These are phyloP conservation scores for Siphamia tubifer DNA, from an alignment of 2,113 vertebrate species.

Conservation along the genomic window DNA sequence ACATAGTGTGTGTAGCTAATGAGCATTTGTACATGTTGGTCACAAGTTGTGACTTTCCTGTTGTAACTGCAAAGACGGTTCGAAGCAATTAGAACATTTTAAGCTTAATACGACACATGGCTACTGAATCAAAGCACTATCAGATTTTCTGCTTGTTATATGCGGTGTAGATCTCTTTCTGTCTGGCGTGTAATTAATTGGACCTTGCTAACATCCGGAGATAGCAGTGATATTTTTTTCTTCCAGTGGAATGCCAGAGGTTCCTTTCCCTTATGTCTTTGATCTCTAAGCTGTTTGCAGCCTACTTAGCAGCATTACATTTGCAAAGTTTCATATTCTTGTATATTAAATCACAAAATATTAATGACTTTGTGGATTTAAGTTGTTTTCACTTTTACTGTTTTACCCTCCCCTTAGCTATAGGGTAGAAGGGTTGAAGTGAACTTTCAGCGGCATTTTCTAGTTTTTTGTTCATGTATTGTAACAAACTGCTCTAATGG, in stretches of 20 bases:
- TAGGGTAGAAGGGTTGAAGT: neutral
- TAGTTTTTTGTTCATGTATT: neutral
- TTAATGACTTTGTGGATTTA: too few relatives aligned
- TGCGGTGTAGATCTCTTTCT: neutral
- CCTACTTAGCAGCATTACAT: neutral
- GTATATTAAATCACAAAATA: too few relatives aligned
- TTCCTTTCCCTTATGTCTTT: too few relatives aligned
- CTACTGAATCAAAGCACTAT: neutral
- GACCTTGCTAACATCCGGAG: conserved; percentile 1
- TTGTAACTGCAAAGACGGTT: too few relatives aligned
- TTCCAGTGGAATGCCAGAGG: neutral
- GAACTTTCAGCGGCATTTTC: too few relatives aligned
- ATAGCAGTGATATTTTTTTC: neutral
- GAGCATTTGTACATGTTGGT: neutral
- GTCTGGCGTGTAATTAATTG: conserved; percentile 32
- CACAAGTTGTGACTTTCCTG: neutral
- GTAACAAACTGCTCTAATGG: neutral
- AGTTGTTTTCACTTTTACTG: too few relatives aligned
- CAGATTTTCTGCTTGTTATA: conserved; percentile 4
- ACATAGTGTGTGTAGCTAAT: neutral
- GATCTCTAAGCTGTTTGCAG: conserved; percentile 6
- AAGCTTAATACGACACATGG: neutral
- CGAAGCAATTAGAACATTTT: neutral
- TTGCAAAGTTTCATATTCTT: too few relatives aligned
- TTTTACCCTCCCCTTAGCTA: too few relatives aligned